Evolutionary conservation across 2,888 invertebrate genomes (phyloP).

Genomic region (Megalurothrips usitatus): DNA sequence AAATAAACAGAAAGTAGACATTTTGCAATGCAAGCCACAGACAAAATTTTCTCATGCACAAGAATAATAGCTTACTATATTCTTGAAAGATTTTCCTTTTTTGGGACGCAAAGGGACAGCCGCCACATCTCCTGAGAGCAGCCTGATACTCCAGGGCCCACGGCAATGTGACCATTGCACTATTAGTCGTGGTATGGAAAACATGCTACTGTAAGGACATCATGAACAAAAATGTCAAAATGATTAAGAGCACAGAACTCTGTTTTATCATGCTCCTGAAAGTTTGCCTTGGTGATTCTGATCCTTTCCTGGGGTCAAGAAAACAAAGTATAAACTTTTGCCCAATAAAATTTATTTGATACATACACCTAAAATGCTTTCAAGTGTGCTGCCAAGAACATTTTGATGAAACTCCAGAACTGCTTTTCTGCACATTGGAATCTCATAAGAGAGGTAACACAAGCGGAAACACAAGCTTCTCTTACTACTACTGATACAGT

Average conservation of each 20-base stretch:
- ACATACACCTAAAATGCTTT: slow-evolving; percentile 35
- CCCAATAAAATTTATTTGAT: slow-evolving; percentile 28
- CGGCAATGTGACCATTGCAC: slow-evolving; percentile 29
- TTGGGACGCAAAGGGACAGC: slow-evolving; percentile 33
- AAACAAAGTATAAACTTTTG: slow-evolving; percentile 29
- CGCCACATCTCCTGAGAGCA: background rate
- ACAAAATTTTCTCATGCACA: background rate
- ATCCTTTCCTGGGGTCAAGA: background rate
- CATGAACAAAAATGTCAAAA: background rate
- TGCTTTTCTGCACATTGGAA: slow-evolving; percentile 44
- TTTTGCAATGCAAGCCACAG: background rate
- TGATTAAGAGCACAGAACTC: background rate
- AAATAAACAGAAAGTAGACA: background rate
- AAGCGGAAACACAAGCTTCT: slow-evolving; percentile 45
- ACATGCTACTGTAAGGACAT: slow-evolving; percentile 29
- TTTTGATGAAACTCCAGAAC: slow-evolving; percentile 45
- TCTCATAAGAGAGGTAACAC: slow-evolving; percentile 44
- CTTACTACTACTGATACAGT: slow-evolving; percentile 40
- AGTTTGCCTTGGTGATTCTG: background rate
- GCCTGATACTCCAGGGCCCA: background rate
- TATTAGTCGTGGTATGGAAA: slow-evolving; percentile 32
- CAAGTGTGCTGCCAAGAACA: slow-evolving; percentile 42
- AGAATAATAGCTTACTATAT: slow-evolving; percentile 28
- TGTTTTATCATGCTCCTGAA: background rate
- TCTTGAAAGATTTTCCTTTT: slow-evolving; percentile 34